phyloP scores from a whole-genome alignment of 2,888 invertebrate genomes.

The Pasiphila rectangulata region DNA sequence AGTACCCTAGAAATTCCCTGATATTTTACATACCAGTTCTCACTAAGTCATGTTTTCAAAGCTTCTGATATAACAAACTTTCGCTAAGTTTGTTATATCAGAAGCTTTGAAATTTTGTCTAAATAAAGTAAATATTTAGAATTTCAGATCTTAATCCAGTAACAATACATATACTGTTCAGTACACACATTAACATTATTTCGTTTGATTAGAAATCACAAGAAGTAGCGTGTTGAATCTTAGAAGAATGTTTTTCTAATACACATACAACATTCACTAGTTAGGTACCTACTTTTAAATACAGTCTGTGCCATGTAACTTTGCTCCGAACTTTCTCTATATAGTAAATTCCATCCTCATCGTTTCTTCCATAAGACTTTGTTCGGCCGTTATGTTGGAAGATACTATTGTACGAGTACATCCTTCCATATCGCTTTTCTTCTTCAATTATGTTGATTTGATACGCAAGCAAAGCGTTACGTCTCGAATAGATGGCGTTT shows the following conservation, averaged over 20 bases:
- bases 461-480: too few species aligned
- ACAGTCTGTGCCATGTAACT: background rate
- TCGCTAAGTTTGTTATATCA: too few species aligned
- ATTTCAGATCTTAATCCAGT: conserved; percentile 37
- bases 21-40: too few species aligned
- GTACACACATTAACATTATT: conserved; percentile 10
- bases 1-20: conserved; percentile 5
- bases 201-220: conserved; percentile 8
- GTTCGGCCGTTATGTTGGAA: background rate
- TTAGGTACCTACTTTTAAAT: too few species aligned
- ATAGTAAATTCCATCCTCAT: too few species aligned
- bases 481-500: too few species aligned
- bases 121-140: background rate
- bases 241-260: conserved; percentile 6
- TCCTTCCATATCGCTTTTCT: too few species aligned
- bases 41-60: too few species aligned
- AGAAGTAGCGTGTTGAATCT: conserved; percentile 3
- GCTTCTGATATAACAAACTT: too few species aligned
- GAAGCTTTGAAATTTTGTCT: background rate
- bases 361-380: background rate
- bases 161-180: conserved; percentile 6
- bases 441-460: too few species aligned
- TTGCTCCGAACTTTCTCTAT: background rate
- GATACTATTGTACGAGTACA: too few species aligned
- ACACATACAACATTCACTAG: conserved; percentile 7